Percentiles rank a stretch among this genome's conserved stretches.
Conservation (phyloP, 2,797 vertebrate species). For the Podarcis siculus region DNA sequence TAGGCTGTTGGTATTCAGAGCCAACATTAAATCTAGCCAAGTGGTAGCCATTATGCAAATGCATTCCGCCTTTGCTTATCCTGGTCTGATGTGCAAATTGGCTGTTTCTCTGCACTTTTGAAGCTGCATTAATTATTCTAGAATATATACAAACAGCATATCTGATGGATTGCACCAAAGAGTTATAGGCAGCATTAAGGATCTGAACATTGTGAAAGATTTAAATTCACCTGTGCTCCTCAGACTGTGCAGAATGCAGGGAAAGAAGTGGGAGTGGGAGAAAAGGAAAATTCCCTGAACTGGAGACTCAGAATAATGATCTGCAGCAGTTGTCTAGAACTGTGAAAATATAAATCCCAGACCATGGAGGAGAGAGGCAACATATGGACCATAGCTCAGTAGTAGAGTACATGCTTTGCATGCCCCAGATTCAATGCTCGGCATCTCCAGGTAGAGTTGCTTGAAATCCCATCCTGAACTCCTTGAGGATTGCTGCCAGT, state of each 20-base stretch:
- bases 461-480: no score
- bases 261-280: neutral
- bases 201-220: neutral
- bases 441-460: no score
- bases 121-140: constrained; percentile 49
- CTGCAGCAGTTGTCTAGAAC: neutral
- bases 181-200: neutral
- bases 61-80: constrained; percentile 27
- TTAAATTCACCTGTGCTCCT: constrained; percentile 16
- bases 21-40: constrained; percentile 53
- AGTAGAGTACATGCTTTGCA: no score
- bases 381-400: neutral
- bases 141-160: constrained; percentile 37
- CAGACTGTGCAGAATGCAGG: neutral
- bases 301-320: neutral
- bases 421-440: no score
- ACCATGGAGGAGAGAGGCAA: neutral
- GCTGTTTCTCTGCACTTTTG: constrained; percentile 44
- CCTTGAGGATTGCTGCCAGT: neutral
- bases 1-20: constrained; percentile 50
- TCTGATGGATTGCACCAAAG: constrained; percentile 26
- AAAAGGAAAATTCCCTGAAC: neutral
- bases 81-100: constrained; percentile 47
- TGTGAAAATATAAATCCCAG: neutral
- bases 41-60: constrained; percentile 51